Evolutionary conservation across 2,888 invertebrate genomes (phyloP), one percentile per base, ranked within the genome.

Genomic region (Synergus itoensis): DNA sequence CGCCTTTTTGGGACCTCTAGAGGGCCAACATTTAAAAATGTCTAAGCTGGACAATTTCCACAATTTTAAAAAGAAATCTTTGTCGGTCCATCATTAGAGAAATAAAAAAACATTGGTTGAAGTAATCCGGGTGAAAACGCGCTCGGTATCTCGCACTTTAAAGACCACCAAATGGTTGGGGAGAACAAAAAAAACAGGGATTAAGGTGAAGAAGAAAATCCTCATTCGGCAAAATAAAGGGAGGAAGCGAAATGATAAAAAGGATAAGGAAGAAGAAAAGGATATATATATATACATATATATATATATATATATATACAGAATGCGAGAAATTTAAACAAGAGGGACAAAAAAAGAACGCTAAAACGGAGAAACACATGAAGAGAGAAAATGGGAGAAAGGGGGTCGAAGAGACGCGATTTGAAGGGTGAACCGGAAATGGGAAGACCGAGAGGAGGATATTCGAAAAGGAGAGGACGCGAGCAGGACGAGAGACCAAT

Each of bases 371-470:
- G 63, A 63, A 80, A 81, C 73, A 57, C 76, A 73, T 69, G 57
- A 62, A 77, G 77, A 77, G 57, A 16, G 48, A 18, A n/a, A 63
- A 60, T 69, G 65, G 48, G 80, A 79, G 67, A 40, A 65, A 62
- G 76, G 67, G 65, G 77, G 28, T 3, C 75, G 76, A 53, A 81
- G 82, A 82, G 80, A 81, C 81, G 80, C 81, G 80, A 84, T 82
- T 80, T 82, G 69, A 80, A 81, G 84, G 81, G 84, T 80, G 81
- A 81, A 81, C 65, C 53, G 53, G 73, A 73, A 73, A 73, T 36
- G 53, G 73, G 11, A 73, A 73, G 73, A 73, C 73, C 53, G 53
- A 36, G 36, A 48, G 73, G 73, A 53, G 53, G n/a, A 73, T 73
- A 73, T 53, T 73, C 36, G 41, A 62, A 62, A 63, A 16, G 41